Conservation (phyloP, 92 coral and sea anemone species). For the Parazoanthus swiftii region DNA sequence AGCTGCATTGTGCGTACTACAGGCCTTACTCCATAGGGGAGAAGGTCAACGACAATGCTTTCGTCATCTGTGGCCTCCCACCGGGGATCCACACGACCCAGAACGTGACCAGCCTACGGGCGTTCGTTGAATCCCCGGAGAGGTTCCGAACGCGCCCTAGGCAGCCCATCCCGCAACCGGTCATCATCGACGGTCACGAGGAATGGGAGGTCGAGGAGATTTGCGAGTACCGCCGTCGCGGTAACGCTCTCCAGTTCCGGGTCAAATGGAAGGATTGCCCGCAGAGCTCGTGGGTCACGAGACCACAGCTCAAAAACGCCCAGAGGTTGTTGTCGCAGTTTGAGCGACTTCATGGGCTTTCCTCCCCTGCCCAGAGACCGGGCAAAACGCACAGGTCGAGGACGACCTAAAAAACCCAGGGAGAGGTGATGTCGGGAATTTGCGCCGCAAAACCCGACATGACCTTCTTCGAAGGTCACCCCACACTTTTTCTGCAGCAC, state of each 20-base stretch:
- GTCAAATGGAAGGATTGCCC: neutral
- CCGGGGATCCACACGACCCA: constrained; percentile 1
- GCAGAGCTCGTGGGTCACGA: neutral
- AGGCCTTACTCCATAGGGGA: neutral
- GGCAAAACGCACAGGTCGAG: neutral
- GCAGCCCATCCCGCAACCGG: constrained; percentile 1
- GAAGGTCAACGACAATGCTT: neutral
- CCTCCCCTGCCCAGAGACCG: neutral
- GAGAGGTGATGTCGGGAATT: neutral
- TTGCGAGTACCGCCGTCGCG: neutral
- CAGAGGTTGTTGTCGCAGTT: neutral
- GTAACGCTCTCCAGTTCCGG: neutral
- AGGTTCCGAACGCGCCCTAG: neutral
- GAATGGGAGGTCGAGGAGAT: neutral
- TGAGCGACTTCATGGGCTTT: neutral
- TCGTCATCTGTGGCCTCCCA: neutral
- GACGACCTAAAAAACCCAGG: neutral
- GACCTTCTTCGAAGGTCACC: no score
- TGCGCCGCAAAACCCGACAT: no score
- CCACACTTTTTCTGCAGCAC: no score
- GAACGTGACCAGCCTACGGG: neutral
- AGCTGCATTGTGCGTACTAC: neutral
- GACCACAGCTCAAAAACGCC: neutral
- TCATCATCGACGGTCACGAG: neutral
- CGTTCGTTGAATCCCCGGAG: neutral